Percentiles rank a stretch among this genome's conserved stretches.
Evolutionary conservation across 2,888 invertebrate species (phyloP).

Genomic region (Ichneumoninae sp.): DNA sequence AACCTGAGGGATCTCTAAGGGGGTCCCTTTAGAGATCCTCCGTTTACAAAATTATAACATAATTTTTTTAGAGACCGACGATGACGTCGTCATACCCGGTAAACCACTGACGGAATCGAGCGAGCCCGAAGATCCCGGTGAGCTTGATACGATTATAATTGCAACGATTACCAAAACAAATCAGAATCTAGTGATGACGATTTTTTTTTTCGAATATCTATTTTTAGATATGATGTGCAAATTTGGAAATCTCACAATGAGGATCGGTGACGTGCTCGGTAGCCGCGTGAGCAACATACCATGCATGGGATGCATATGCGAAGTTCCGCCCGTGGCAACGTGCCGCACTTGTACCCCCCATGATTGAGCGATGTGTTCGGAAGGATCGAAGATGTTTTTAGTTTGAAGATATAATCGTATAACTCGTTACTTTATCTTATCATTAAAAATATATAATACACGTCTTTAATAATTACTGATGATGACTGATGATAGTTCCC

Average conservation of each 20-base stretch:
- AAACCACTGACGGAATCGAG: not conserved
- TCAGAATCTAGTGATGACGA: not conserved
- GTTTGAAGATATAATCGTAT: conserved; percentile 20
- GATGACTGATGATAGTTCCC: conserved; percentile 20
- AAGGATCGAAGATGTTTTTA: not conserved
- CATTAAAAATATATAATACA: conserved; percentile 50
- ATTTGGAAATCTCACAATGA: conserved; percentile 69
- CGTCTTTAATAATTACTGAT: conserved; percentile 41
- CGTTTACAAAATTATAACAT: not conserved
- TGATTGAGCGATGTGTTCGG: not conserved
- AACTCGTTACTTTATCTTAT: conserved; percentile 9
- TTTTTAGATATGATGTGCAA: conserved; percentile 60
- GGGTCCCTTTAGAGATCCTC: no score
- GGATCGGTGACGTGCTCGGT: conserved; percentile 67
- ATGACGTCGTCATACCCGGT: conserved; percentile 65
- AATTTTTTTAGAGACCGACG: conserved; percentile 67
- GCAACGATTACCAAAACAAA: not conserved
- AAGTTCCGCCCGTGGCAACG: conserved; percentile 69
- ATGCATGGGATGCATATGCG: conserved; percentile 67
- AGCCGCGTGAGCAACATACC: conserved; percentile 29
- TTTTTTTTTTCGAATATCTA: not conserved
- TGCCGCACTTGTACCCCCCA: conserved; percentile 50
- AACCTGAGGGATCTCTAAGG: not conserved
- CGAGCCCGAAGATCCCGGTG: conserved; percentile 13
- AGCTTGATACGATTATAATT: not conserved